Evolutionary conservation across 1,140 invertebrate species (phyloP), one percentile per base, ranked within the genome.

Genomic region (Spodoptera litura): DNA sequence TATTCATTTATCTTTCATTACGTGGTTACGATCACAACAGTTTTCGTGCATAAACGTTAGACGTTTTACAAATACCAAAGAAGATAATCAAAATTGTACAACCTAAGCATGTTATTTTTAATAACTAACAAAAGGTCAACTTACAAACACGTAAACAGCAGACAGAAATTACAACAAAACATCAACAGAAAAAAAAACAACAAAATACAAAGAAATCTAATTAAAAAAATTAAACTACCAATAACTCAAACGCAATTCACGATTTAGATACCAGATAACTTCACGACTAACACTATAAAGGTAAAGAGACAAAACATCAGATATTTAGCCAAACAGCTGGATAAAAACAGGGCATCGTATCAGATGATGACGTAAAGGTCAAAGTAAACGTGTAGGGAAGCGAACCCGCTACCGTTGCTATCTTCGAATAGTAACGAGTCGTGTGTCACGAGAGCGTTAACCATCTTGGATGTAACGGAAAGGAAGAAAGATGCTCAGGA

Each of bases 321-420:
- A 51, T 74, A 51, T 49, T 61, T 59, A 75, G n/a, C 8, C n/a
- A 25, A 74, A 44, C 20, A 52, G n/a, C 51, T 6, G 8, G n/a
- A 64, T 75, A 75, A 75, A 75, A 75, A 75, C 59, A 35, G 27
- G 62, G 2, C 59, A 53, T 11, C 31, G 25, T 64, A 75, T 64
- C 59, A 64, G 73, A 75, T 75, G 73, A 75, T 64, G 73, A 75
- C 64, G 59, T 59, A 75, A 75, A 75, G 73, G 73, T 75, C 73
- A 75, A 12, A 53, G 27, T 8, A 25, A 52, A 49, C 73, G 73
- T 64, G 73, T 52, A 51, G 73, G 73, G 59, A 75, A 75, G 38
- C 73, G 73, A 75, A 75, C 59, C 73, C 49, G 58, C 56, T 59
- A 59, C 72, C 66, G 66, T 70, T 53, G 59, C 73, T 75, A 75